Evolutionary conservation across 2,797 vertebrate species (phyloP), one percentile per base, ranked within the genome.

Genomic region (Onychomys arenicola): DNA sequence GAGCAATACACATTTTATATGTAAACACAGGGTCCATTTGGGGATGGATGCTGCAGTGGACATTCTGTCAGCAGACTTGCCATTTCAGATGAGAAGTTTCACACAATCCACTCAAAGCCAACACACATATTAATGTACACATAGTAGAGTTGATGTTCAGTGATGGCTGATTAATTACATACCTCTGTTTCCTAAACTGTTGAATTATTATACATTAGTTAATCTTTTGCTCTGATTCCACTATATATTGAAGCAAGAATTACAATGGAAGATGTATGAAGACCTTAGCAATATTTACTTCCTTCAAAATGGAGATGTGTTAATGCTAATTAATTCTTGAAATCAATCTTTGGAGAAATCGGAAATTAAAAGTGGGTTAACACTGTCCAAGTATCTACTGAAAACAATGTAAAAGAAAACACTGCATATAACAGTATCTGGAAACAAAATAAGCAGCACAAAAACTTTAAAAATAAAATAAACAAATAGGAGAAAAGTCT

Each of bases 281-380:
- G 67, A 86, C 43, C 9, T 90, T 88, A 77, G 27, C 37, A 52
- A 57, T 43, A 52, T 2, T 57, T 85, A 63, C 25, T 94, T 57
- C 67, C 27, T 73, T 95, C 37, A 91, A 57, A 8, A n/a, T 37
- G 76, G 40, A 87, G 21, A 43, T 78, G 21, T 27, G 23, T n/a
- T 63, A 17, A n/a, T 46, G 82, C 21, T 81, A 55, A 55, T 89
- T 87, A 75, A 61, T 21, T 89, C 59, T 94, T 82, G 27, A 93
- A 32, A 73, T 3, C n/a, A 49, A 25, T 49, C 46, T 78, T 59
- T 43, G 91, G 6, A 81, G 40, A 32, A 73, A 84, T 46, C 12
- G 65, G 65, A 87, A 71, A 43, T 92, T 34, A 96, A 97, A 94
- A 84, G 10, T 83, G 13, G 86, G 3, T 37, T 93, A 49, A 63